Conservation (phyloP, 2,888 invertebrate species). For the Polydrusus tereticollis region DNA sequence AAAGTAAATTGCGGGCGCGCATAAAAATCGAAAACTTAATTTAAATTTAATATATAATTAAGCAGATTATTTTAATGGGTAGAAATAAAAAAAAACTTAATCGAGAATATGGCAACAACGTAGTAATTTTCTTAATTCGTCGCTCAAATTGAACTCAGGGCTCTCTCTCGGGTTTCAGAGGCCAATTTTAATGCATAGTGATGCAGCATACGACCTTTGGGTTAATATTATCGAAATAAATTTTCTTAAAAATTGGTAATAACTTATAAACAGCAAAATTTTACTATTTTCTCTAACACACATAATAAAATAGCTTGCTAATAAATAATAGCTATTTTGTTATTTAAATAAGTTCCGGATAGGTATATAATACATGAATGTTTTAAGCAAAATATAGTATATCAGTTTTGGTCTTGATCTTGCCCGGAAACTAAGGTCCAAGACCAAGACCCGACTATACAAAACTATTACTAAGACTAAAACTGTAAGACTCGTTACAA, state of each 20-base stretch:
- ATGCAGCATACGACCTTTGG: slow-evolving; percentile 18
- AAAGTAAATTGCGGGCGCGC: slow-evolving; percentile 47
- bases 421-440: too few relatives aligned
- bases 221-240: slow-evolving; percentile 5
- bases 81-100: slow-evolving; percentile 53
- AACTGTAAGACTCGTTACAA: too few relatives aligned
- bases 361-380: too few relatives aligned
- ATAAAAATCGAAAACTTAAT: slow-evolving; percentile 49
- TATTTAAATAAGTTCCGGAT: too few relatives aligned
- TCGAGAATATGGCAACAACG: slow-evolving; percentile 55
- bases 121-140: slow-evolving; percentile 57
- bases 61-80: slow-evolving; percentile 53
- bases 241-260: not conserved
- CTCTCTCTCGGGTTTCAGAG: slow-evolving; percentile 33
- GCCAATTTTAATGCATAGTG: slow-evolving; percentile 32
- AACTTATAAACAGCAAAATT: not conserved
- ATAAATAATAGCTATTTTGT: too few relatives aligned
- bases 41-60: slow-evolving; percentile 56
- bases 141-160: slow-evolving; percentile 52
- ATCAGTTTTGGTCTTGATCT: too few relatives aligned
- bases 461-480: too few relatives aligned
- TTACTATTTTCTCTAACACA: too few relatives aligned
- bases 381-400: too few relatives aligned
- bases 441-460: too few relatives aligned
- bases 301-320: too few relatives aligned